phyloP scores from a whole-genome alignment of 2,113 vertebrate genomes.

The Acinonyx jubatus region DNA sequence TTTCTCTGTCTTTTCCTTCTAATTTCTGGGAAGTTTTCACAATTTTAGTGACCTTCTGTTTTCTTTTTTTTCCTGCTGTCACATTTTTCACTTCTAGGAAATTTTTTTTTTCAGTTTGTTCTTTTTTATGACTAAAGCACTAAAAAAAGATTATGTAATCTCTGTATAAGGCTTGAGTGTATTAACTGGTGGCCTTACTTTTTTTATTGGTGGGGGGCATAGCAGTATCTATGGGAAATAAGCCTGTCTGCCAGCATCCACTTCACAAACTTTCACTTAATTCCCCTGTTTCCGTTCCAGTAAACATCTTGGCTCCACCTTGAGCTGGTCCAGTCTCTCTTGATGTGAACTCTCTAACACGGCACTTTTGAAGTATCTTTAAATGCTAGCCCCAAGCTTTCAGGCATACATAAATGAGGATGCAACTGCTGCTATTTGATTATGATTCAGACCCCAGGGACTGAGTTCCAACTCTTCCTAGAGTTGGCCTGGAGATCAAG shows the following conservation, averaged over 20 bases:
- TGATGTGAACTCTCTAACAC: background rate
- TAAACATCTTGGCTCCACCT: background rate
- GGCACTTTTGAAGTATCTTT: background rate
- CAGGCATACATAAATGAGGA: background rate
- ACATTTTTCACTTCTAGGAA: background rate
- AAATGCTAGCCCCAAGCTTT: background rate
- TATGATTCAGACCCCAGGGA: background rate
- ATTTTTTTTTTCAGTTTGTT: background rate
- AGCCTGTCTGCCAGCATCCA: background rate
- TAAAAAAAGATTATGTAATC: background rate
- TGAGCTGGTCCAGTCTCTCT: background rate
- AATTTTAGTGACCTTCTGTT: background rate
- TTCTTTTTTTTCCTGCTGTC: background rate
- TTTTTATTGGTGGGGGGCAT: background rate
- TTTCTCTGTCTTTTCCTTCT: background rate
- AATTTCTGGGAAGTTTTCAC: background rate
- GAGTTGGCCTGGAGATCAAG: background rate
- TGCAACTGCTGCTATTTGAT: background rate
- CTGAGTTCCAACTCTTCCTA: background rate
- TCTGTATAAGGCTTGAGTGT: background rate
- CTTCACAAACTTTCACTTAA: constrained; percentile 30
- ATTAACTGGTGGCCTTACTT: background rate
- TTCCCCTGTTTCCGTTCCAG: background rate
- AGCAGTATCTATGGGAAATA: background rate
- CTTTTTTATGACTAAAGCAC: background rate